Evolutionary conservation across 1,140 invertebrate species (phyloP).

Genomic region (Drosophila guanche): DNA sequence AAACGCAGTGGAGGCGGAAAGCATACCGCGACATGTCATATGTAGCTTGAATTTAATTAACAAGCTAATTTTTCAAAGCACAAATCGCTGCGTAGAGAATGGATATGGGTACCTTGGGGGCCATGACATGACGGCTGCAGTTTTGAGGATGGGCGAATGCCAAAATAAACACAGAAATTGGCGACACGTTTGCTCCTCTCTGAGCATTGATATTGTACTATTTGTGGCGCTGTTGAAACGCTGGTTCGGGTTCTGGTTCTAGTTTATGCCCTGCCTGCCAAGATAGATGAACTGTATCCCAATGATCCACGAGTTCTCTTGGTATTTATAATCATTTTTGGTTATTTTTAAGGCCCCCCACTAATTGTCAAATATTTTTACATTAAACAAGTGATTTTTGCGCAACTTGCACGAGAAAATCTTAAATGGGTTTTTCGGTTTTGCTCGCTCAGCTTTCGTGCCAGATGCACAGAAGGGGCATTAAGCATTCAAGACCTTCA

Average conservation of each 20-base stretch:
- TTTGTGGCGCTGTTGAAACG: constrained; percentile 44
- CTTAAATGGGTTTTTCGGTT: too few species aligned
- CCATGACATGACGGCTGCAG: constrained; percentile 17
- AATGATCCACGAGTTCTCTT: constrained; percentile 14
- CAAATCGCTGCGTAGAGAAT: constrained; percentile 51
- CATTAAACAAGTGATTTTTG: too few species aligned
- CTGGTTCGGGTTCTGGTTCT: constrained; percentile 2
- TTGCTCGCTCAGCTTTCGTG: not conserved
- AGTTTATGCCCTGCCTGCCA: constrained; percentile 35
- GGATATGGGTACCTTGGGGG: not conserved
- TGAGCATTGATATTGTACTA: constrained; percentile 14
- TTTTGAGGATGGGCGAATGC: constrained; percentile 39
- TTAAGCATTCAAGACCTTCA: constrained; percentile 17
- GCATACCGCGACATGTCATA: constrained; percentile 61
- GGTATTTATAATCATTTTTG: constrained; percentile 27
- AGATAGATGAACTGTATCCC: constrained; percentile 49
- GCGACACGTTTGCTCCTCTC: constrained; percentile 1
- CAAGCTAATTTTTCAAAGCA: constrained; percentile 79
- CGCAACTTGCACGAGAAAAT: too few species aligned
- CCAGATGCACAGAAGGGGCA: constrained; percentile 9
- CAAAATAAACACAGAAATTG: constrained; percentile 38
- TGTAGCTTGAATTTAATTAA: constrained; percentile 78
- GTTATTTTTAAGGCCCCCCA: constrained; percentile 24
- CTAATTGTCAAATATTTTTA: constrained; percentile 13
- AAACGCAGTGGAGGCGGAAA: not conserved